Conservation (phyloP, 2,797 vertebrate genomes). For the Pampus argenteus region DNA sequence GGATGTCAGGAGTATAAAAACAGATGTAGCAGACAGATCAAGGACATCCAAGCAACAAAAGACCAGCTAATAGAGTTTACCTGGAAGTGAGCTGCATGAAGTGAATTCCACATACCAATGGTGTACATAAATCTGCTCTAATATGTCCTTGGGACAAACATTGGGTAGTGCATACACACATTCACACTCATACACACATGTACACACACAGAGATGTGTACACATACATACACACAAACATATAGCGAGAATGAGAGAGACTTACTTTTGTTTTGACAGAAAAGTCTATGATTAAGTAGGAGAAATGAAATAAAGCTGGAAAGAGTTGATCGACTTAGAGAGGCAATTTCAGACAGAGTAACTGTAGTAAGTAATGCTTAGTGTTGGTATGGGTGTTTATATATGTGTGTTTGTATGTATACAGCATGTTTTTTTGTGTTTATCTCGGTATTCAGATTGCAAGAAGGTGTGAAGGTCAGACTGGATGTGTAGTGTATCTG, state of each 20-base stretch:
- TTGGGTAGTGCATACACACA: neutral
- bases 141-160: conserved; percentile 26
- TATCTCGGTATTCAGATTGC: too few species aligned
- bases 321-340: neutral
- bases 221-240: neutral
- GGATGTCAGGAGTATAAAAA: neutral
- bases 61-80: conserved; percentile 23
- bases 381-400: neutral
- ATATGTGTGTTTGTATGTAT: too few species aligned
- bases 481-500: too few species aligned
- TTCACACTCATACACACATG: neutral
- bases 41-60: conserved; percentile 37
- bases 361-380: neutral
- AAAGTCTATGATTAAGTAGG: conserved; percentile 11
- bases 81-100: conserved; percentile 13
- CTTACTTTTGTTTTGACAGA: conserved; percentile 7
- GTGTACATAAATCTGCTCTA: conserved; percentile 35
- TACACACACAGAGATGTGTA: conserved; percentile 9
- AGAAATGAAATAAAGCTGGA: neutral
- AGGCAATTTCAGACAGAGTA: conserved; percentile 19
- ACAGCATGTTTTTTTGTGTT: too few species aligned
- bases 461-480: too few species aligned
- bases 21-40: conserved; percentile 8
- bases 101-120: conserved; percentile 15
- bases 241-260: neutral